Conservation (phyloP, 2,113 vertebrate genomes). For the Oenanthe melanoleuca region DNA sequence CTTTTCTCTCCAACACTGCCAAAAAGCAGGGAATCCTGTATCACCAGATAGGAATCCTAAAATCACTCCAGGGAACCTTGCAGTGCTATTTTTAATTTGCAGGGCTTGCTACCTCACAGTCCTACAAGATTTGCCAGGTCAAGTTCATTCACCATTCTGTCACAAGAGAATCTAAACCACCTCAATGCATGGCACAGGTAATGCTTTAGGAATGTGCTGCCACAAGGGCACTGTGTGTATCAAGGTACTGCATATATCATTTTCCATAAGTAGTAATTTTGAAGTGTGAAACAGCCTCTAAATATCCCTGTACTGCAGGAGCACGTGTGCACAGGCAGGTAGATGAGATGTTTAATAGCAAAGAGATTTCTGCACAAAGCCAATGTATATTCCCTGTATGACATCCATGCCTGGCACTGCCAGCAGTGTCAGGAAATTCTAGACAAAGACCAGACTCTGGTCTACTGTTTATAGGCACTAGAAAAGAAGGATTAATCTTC, state of each 20-base stretch:
- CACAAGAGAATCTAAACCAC: not conserved
- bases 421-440: not conserved
- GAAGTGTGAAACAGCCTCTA: not conserved
- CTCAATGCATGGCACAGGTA: not conserved
- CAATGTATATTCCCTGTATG: not conserved
- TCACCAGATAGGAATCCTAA: not conserved
- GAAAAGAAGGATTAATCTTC: constrained; percentile 1
- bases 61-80: not conserved
- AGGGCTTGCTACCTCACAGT: not conserved
- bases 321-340: not conserved
- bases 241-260: not conserved
- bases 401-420: not conserved
- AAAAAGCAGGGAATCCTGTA: not conserved
- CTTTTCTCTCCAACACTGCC: not conserved
- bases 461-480: not conserved
- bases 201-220: not conserved
- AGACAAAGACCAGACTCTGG: not conserved
- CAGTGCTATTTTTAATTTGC: not conserved
- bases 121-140: not conserved
- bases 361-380: not conserved
- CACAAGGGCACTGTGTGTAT: not conserved
- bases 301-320: not conserved
- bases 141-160: not conserved
- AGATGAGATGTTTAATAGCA: not conserved
- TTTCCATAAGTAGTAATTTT: not conserved